Base-by-base conservation (phyloP, 2,797 vertebrate species). In the Spinibarbus caldwelli region DNA sequence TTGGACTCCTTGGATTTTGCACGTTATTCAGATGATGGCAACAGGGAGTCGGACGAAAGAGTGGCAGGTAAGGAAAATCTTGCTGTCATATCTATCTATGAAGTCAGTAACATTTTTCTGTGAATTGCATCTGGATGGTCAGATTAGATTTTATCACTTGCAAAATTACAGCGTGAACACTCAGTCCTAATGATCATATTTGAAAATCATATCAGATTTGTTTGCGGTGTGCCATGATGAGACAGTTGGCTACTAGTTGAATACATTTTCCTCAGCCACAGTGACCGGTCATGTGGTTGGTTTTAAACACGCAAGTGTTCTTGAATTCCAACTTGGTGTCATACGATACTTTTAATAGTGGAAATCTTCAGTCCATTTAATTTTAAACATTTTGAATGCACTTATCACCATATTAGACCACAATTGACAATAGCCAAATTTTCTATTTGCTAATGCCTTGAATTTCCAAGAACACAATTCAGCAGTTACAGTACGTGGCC, bases 1-100 rank as follows among this genome's bases (percentile, higher is more conserved):
- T 95, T 99, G 90, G 98, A 99, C 95, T 99, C 98, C 78, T 94
- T 99, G 94, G 98, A 99, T 92, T 99, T 99, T 91, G 97, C 98
- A 84, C 97, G 98, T 88, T 99, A 99, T 88, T 99, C 98, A n/a
- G 98, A 99, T 90, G 98, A 99, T 80, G 98, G 98, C 90, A 99
- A 99, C 95, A 94, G 98, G 85, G 98, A 99, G 92, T 94, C 97
- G 0, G 98, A 99, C 0, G 98, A 99, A 90, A 95, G 96, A 90
- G 96, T 99, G 89, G 97, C 98, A 95, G 98, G 98, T 99, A 94
- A 95, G 94, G n/a, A 43, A 4, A 66, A 21, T 70, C 14, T 23
- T 14, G 26, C 23, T 41, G 59, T 80, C 29, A 5, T 26, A n/a
- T 57, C 23, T n/a, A 29, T 47, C 45, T n/a, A 26, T 59, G 12